Evolutionary conservation across 1,140 invertebrate species (phyloP), one percentile per base, ranked within the genome.

Genomic region (Ladona fulva): DNA sequence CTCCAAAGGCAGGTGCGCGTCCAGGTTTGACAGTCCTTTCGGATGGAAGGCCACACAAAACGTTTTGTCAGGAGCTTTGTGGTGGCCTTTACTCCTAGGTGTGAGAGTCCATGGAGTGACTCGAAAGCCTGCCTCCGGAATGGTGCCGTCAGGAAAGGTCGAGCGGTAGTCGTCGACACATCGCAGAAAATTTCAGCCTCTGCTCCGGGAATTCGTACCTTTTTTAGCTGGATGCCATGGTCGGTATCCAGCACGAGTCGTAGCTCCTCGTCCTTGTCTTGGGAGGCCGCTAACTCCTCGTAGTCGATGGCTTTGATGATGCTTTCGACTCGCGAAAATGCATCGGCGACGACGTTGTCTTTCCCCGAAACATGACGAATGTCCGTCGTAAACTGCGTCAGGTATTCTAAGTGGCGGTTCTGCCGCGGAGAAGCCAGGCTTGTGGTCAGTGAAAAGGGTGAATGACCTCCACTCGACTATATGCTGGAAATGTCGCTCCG

Each of bases 21-120:
- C 44, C 19, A 19, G 19, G 44, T 19, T 52, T 19, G 10, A 19
- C 44, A 19, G 19, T 86, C 86, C 19, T 11, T 52, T 11, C 19
- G 44, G 44, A 52, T 52, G 10, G 44, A 52, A 11, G 44, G 19
- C 19, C 86, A 87, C 11, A 87, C 83, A 78, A 81, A 87, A 77
- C 83, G 77, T 76, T 84, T 66, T 22, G 81, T 77, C 0, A 87
- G 80, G 24, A 86, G 78, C 79, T 83, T 82, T 11, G 77, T 76
- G 14, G 82, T 80, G 0, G 80, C 73, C 0, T 76, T 75, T 10
- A 78, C 78, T 24, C 81, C 81, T 14, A 81, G 82, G 76, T 84
- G 82, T 7, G 79, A 74, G 1, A 85, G 22, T 1, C 79, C 76
- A 76, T 83, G 83, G 7, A 82, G n/a, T 7, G 74, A 8, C 16